Base-by-base conservation (phyloP, 2,888 invertebrate genomes). In the Geophilus truncorum region DNA sequence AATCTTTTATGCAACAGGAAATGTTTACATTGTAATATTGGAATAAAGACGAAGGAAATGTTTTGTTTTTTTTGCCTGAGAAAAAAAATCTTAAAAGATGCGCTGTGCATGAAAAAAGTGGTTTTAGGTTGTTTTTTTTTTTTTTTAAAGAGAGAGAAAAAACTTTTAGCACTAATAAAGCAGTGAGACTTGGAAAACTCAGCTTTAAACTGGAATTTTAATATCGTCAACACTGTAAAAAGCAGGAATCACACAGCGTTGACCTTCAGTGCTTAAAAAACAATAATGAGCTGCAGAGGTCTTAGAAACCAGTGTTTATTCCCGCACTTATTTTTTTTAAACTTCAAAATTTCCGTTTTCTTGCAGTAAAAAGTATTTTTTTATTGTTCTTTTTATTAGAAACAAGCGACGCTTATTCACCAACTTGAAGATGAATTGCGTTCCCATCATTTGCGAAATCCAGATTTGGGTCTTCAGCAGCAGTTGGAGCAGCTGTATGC, bases 361-460 rank as follows among this genome's bases (percentile, higher is more conserved):
- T 40, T n/a, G 23, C 23, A 25, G 25, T 62, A 25, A 62, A 62
- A 62, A 9, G 3, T 25, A 57, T 5, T 62, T 62, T 0, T 62
- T 62, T 80, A 80, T 79, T 83, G 82, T 81, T 80, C 84, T 85
- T 82, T 86, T 83, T 90, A 90, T 76, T 91, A 96, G 96, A 96
- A 96, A 93, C 96, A 96, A 93, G 94, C 95, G 80, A 94, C 96
- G 92, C 90, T 96, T 87, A 96, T 97, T 81, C 91, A 96, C 45
- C 96, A 97, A 88, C 88, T 97, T 84, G 96, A 97, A 88, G 96
- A 96, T 87, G 96, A 97, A 88, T 89, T 97, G 81, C 90, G 96
- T 85, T 90, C 95, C 88, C 90, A 95, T 84, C 85, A 84, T 82
- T 93, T 95, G 92, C 90, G 95, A 40, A 95, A 94, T 83, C 95